Evolutionary conservation across 1,140 invertebrate species (phyloP).

Genomic region (Ceratina japonica): DNA sequence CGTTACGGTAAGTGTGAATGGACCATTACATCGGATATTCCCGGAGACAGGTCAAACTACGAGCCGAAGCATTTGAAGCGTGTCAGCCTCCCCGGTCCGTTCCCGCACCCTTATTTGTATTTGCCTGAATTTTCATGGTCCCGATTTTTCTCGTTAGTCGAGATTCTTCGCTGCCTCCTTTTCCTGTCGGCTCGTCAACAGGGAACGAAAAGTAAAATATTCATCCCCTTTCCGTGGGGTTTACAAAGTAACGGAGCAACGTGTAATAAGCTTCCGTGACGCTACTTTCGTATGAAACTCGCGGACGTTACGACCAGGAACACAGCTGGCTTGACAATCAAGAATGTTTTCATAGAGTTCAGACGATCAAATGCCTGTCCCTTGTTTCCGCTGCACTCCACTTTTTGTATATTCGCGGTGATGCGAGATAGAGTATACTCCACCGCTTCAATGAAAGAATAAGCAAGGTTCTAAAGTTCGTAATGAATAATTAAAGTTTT

Average conservation of each 20-base stretch:
- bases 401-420: not conserved
- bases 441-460: not conserved
- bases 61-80: slow-evolving; percentile 39
- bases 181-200: slow-evolving; percentile 34
- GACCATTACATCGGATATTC: slow-evolving; percentile 20
- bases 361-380: not conserved
- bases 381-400: not conserved
- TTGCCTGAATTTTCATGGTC: slow-evolving; percentile 37
- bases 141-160: slow-evolving; percentile 36
- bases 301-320: not conserved
- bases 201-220: slow-evolving; percentile 30
- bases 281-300: slow-evolving; percentile 14
- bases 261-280: slow-evolving; percentile 9
- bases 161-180: slow-evolving; percentile 28
- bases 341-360: not conserved
- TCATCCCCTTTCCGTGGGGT: not conserved
- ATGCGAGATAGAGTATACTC: not conserved
- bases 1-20: too few relatives aligned
- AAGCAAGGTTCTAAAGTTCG: slow-evolving; percentile 14
- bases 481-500: slow-evolving; percentile 35
- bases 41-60: slow-evolving; percentile 41
- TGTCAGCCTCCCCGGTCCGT: not conserved
- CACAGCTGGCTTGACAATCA: not conserved
- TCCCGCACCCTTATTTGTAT: slow-evolving; percentile 20
- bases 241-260: slow-evolving; percentile 7